Evolutionary conservation across 1,140 invertebrate species (phyloP), one percentile per base, ranked within the genome.

Genomic region (Leucophenga varia): DNA sequence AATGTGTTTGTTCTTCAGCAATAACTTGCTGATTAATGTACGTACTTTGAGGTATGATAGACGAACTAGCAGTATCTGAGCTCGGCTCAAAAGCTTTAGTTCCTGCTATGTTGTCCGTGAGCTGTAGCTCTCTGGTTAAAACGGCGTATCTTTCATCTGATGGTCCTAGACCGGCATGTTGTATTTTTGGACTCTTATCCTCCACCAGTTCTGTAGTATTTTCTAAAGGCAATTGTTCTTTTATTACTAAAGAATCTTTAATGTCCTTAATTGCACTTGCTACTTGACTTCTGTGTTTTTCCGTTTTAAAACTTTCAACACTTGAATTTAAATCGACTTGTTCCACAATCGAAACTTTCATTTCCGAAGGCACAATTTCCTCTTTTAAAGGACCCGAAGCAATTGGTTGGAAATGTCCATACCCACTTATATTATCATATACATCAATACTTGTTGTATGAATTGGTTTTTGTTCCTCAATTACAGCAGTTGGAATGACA

Each of bases 301-400:
- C 54, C 1, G 68, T 54, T 46, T 71, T 47, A 7, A 60, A 17
- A 28, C 30, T 39, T 6, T 74, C 77, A 12, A 81, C 51, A 40
- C 74, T 72, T 59, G 80, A 78, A 49, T 82, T 76, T 13, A 78
- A 57, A 44, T 74, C 68, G 14, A 80, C 79, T 78, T 86, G 81
- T 71, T 85, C 80, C 31, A 84, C 75, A 49, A 84, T 64, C 32
- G 81, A 64, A n/a, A 82, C 63, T 34, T 82, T 49, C 5, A 55
- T 32, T n/a, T 58, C 52, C 7, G 52, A 42, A 21, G 16, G 22
- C 14, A 43, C 9, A 36, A 36, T n/a, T 36, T 41, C 18, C 38
- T 49, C 45, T 35, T 36, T 8, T 7, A n/a, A 31, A 5, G 57
- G 31, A 7, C 13, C 37, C 9, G 12, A 49, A 36, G 18, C 43